These are phyloP conservation scores for Acleris holmiana DNA, from an alignment of 2,888 invertebrate genomes.

Conservation along the genomic window DNA sequence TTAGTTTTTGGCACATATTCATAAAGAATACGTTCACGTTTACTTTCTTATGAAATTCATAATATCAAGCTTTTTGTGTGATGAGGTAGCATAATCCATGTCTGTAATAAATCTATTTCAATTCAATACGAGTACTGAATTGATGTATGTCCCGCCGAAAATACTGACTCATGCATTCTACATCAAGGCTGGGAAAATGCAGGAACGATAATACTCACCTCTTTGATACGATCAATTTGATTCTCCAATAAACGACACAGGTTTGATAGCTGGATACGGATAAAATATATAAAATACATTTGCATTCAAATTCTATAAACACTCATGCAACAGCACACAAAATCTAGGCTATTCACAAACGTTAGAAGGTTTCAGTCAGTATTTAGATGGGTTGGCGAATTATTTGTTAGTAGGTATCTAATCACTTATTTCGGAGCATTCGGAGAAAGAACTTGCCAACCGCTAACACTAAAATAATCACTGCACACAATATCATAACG, in stretches of 20 bases:
- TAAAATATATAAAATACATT: constrained; percentile 19
- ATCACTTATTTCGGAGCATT: constrained; percentile 66
- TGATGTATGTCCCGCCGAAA: constrained; percentile 32
- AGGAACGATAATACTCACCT: constrained; percentile 30
- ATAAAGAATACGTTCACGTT: constrained; percentile 3
- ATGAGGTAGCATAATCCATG: constrained; percentile 26
- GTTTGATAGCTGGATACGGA: constrained; percentile 18
- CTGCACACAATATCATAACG: constrained; percentile 79
- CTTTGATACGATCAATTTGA: constrained; percentile 10
- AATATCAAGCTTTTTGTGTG: constrained; percentile 24
- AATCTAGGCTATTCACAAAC: constrained; percentile 39
- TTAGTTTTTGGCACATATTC: constrained; percentile 23
- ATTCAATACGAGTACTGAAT: constrained; percentile 21
- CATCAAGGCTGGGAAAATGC: constrained; percentile 18
- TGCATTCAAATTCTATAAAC: constrained; percentile 42
- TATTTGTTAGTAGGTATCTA: constrained; percentile 50
- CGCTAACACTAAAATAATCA: constrained; percentile 75
- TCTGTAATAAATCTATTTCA: constrained; percentile 37
- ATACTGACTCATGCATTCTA: constrained; percentile 36
- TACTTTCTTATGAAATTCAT: constrained; percentile 31
- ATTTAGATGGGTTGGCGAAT: constrained; percentile 5
- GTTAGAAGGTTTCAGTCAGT: constrained; percentile 27
- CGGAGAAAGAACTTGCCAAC: constrained; percentile 71
- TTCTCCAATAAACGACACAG: constrained; percentile 22
- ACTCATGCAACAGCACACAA: constrained; percentile 65